These are phyloP conservation scores for Vandiemenella viatica DNA, from an alignment of 2,888 invertebrate species.

Conservation along the genomic window DNA sequence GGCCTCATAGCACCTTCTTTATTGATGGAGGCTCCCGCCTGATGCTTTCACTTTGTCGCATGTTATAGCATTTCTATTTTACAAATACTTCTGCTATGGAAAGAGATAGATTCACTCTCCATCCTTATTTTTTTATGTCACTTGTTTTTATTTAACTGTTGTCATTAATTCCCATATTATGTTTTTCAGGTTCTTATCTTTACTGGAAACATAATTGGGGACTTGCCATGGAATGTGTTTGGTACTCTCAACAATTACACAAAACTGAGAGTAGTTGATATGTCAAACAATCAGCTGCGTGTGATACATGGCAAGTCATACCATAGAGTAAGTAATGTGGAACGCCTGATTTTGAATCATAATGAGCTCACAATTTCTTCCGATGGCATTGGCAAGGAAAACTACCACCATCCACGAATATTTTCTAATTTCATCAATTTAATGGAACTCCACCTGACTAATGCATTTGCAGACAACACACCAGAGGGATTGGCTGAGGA, in stretches of 20 bases:
- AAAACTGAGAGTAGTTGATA: slow-evolving; percentile 47
- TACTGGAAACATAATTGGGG: slow-evolving; percentile 48
- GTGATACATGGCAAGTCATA: slow-evolving; percentile 59
- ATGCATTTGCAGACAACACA: slow-evolving; percentile 53
- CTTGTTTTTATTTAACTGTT: too few relatives aligned
- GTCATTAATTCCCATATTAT: too few relatives aligned
- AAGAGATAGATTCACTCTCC: too few relatives aligned
- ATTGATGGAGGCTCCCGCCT: too few relatives aligned
- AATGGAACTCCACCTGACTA: slow-evolving; percentile 52
- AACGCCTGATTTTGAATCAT: slow-evolving; percentile 51
- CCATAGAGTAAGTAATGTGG: slow-evolving; percentile 53
- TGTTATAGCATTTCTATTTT: too few relatives aligned
- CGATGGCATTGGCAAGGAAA: slow-evolving; percentile 34
- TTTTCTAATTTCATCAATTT: slow-evolving; percentile 55
- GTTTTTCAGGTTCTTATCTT: slow-evolving; percentile 45
- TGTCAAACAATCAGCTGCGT: slow-evolving; percentile 55
- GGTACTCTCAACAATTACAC: slow-evolving; percentile 43
- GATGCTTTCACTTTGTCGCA: too few relatives aligned
- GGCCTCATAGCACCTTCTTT: too few relatives aligned
- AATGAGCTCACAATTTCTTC: slow-evolving; percentile 49
- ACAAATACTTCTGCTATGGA: too few relatives aligned
- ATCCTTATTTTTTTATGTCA: too few relatives aligned
- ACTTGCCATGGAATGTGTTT: slow-evolving; percentile 54
- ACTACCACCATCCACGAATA: slow-evolving; percentile 47
- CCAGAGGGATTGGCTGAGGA: slow-evolving; percentile 44